phyloP scores from a whole-genome alignment of 2,113 vertebrate genomes.

The Hippocampus abdominalis region DNA sequence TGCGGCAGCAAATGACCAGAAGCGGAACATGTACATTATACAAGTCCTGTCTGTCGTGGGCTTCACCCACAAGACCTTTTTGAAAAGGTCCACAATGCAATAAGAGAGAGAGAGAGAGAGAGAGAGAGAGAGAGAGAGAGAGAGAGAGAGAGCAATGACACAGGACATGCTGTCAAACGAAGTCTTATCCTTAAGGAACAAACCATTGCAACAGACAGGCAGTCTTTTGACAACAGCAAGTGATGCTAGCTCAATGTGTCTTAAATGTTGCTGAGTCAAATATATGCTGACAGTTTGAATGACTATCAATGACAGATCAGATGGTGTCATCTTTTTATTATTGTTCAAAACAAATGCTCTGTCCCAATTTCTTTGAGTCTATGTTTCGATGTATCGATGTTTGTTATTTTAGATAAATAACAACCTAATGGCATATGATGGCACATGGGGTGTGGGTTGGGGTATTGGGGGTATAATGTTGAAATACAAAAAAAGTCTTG shows the following conservation, averaged over 20 bases:
- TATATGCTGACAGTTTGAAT: conserved; percentile 4
- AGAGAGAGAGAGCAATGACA: not conserved
- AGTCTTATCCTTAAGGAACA: conserved; percentile 11
- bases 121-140: not conserved
- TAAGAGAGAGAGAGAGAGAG: not conserved
- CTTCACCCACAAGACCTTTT: conserved; percentile 27
- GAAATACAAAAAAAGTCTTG: no score
- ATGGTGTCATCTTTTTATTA: not conserved
- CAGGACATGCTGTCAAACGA: not conserved
- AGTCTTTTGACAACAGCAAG: conserved; percentile 5
- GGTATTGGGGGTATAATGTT: no score
- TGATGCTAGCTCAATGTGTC: not conserved
- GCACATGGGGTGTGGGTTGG: no score
- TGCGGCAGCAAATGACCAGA: conserved; percentile 25
- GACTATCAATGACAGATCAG: conserved; percentile 4
- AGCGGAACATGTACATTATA: conserved; percentile 39
- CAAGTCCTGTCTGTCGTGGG: conserved; percentile 26
- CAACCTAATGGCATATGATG: no score
- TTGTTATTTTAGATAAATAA: no score
- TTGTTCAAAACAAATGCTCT: conserved; percentile 10
- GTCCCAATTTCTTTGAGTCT: not conserved
- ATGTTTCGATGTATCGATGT: no score
- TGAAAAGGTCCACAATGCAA: conserved; percentile 49
- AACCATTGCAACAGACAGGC: conserved; percentile 12
- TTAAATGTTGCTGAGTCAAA: conserved; percentile 16